Evolutionary conservation across 2,797 vertebrate species (phyloP), one percentile per base, ranked within the genome.

Genomic region (Dicrostonyx torquatus): DNA sequence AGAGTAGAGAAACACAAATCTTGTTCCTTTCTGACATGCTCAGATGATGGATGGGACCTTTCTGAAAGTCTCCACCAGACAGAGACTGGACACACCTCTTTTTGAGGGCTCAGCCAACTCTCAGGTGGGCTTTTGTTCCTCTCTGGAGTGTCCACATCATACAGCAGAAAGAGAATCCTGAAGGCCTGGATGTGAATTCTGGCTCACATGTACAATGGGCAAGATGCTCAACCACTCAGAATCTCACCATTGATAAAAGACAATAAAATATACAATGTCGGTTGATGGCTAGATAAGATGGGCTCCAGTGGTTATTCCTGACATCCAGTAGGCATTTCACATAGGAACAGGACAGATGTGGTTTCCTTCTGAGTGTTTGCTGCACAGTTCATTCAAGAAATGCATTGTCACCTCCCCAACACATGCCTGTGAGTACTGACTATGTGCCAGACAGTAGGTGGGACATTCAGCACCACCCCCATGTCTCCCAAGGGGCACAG

Each of bases 271-370:
- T 1, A 24, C 22, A n/a, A 6, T 29, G 17, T 26, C 12, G 1
- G 1, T 31, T 7, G 20, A 72, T 18, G 40, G 13, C 10, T n/a
- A 34, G 58, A 72, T 26, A 9, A 70, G 64, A 24, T 12, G 3
- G 18, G 15, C 15, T 17, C 64, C 48, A 6, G 18, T 2, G 5
- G 82, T 31, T 50, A 84, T 37, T 55, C 48, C 18, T 0, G 4
- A 84, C 15, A 4, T 3, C 2, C 0, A 18, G 37, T 6, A 14
- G 40, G 8, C 2, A 5, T 50, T 50, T n/a, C 68, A n/a, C 20
- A 20, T 5, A 40, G 24, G 10, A 50, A 11, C 0, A 0, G 37
- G 6, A 6, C 70, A 13, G 8, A 40, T 26, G 89, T 0, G 1
- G 62, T 58, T 76, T 83, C 50, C 68, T 15, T 53, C 26, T 6